Evolutionary conservation across 2,888 invertebrate species (phyloP), one percentile per base, ranked within the genome.

Genomic region (Hecatera dysodea): DNA sequence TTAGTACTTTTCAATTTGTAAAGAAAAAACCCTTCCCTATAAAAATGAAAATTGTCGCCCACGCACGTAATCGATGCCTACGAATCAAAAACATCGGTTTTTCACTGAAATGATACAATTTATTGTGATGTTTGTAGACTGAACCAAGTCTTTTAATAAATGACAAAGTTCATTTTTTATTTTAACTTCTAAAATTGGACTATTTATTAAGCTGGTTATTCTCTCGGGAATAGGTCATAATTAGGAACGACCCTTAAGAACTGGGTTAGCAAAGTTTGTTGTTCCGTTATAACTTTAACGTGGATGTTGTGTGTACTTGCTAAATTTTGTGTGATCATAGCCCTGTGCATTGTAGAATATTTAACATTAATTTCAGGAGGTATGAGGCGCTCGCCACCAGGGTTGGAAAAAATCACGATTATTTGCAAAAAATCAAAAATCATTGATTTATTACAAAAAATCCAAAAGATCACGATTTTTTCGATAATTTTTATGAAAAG

Each of bases 351-450:
- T 75, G 80, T 85, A 72, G 75, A 83, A 83, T 84, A 83, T 85
- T 83, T 75, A 80, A 86, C 82, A 82, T 86, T 87, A 87, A 87
- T 87, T 88, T 83, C 81, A 83, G 84, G 83, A 83, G 86, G 82
- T 68, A 74, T 72, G 84, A 75, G 79, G 66, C 60, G 63, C 80
- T 81, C 72, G 81, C 88, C 85, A 86, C 85, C n/a, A n/a, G n/a
- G n/a, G n/a, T n/a, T n/a, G n/a, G n/a, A n/a, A n/a, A n/a, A n/a
- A n/a, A n/a, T n/a, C n/a, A n/a, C n/a, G n/a, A n/a, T n/a, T n/a
- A n/a, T n/a, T n/a, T n/a, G n/a, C n/a, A n/a, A n/a, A n/a, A n/a
- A n/a, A n/a, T n/a, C n/a, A n/a, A n/a, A n/a, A n/a, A n/a, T n/a
- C n/a, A n/a, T n/a, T n/a, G n/a, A n/a, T n/a, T n/a, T n/a, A n/a